Conservation (phyloP, 92 coral and sea anemone species). For the Phenganax stokvisi region DNA sequence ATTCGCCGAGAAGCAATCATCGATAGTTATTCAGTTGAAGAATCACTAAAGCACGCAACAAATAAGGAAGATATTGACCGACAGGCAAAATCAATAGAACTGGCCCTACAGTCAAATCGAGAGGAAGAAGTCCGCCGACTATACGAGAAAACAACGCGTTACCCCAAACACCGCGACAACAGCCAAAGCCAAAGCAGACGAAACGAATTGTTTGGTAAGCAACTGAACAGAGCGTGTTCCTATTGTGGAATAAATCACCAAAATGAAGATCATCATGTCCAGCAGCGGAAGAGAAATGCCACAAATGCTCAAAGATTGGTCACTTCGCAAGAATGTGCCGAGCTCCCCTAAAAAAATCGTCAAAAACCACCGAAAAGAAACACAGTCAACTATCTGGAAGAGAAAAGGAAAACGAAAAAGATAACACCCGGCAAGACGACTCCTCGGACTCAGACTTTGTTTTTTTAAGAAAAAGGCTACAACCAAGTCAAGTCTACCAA, state of each 20-base stretch:
- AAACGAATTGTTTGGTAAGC: too few species aligned
- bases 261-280: too few species aligned
- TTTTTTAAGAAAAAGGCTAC: not conserved
- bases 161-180: not conserved
- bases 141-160: not conserved
- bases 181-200: not conserved
- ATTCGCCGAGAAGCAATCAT: slow-evolving; percentile 46
- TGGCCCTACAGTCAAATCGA: not conserved
- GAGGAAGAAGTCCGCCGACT: not conserved
- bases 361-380: not conserved
- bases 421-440: not conserved
- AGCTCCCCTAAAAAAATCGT: slow-evolving; percentile 13
- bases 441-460: slow-evolving; percentile 24
- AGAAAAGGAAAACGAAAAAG: too few species aligned
- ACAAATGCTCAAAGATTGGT: slow-evolving; percentile 13
- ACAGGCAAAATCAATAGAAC: slow-evolving; percentile 17
- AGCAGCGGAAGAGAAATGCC: not conserved
- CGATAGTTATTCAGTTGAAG: slow-evolving; percentile 21
- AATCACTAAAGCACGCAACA: slow-evolving; percentile 29
- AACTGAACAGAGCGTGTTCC: too few species aligned
- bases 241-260: too few species aligned
- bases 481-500: slow-evolving; percentile 26
- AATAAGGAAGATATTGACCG: slow-evolving; percentile 30
- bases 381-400: not conserved
- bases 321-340: slow-evolving; percentile 40